Evolutionary conservation across 53 echinoderm and acorn worm genomes (phyloP).

Genomic region (Hippasteria phrygiana): DNA sequence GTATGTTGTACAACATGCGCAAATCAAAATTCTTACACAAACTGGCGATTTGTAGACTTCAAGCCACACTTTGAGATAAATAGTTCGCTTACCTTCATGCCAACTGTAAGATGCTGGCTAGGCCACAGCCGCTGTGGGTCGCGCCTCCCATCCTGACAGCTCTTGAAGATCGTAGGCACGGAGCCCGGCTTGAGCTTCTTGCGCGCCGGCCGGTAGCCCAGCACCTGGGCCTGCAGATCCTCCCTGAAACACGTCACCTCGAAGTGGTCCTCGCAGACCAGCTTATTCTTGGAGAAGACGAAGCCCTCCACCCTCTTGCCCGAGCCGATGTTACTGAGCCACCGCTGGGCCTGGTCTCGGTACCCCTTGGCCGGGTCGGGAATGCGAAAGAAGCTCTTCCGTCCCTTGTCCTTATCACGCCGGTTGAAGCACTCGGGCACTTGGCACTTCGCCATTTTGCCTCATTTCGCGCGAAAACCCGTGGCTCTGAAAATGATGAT

Average conservation of each 20-base stretch:
- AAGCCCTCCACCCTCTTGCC: constrained; percentile 24
- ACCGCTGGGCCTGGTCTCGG: constrained; percentile 29
- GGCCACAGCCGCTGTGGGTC: background rate
- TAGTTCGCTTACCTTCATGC: background rate
- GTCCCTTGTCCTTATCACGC: constrained; percentile 16
- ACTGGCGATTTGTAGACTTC: too few species aligned
- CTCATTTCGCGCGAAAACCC: background rate
- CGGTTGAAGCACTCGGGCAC: constrained; percentile 29
- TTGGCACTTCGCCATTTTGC: constrained; percentile 24
- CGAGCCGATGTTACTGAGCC: constrained; percentile 10
- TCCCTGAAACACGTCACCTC: constrained; percentile 26
- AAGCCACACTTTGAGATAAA: background rate
- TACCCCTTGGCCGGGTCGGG: constrained; percentile 35
- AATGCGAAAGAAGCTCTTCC: constrained; percentile 30
- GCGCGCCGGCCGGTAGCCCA: constrained; percentile 17
- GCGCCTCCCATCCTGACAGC: constrained; percentile 15
- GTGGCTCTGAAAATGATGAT: background rate
- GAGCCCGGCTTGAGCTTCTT: constrained; percentile 43
- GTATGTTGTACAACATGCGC: too few species aligned
- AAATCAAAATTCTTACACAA: too few species aligned
- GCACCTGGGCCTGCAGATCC: constrained; percentile 24
- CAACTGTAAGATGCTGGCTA: background rate
- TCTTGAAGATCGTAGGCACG: constrained; percentile 19
- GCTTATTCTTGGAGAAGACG: constrained; percentile 48
- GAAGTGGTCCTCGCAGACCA: constrained; percentile 35